Conservation (phyloP, 1,140 invertebrate species). For the Musca vetustissima region DNA sequence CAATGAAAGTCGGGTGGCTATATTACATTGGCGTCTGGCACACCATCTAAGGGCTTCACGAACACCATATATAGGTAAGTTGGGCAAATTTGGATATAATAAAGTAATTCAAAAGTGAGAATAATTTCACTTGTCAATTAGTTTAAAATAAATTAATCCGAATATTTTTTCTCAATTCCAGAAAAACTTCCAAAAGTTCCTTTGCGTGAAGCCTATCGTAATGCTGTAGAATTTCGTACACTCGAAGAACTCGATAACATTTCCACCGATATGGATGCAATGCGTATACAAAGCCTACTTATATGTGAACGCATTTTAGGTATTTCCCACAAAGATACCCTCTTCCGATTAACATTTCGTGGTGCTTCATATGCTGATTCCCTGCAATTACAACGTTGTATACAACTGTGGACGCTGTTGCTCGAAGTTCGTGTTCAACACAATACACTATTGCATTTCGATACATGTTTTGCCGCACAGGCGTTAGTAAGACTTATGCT, state of each 20-base stretch:
- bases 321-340: conserved; percentile 78
- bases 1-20: conserved; percentile 67
- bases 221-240: conserved; percentile 71
- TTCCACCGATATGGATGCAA: conserved; percentile 73
- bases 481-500: conserved; percentile 76
- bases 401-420: conserved; percentile 81
- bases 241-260: conserved; percentile 71
- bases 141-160: conserved; percentile 27
- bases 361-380: conserved; percentile 87
- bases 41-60: conserved; percentile 60
- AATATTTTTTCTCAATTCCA: conserved; percentile 26
- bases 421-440: conserved; percentile 77
- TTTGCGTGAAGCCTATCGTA: conserved; percentile 64
- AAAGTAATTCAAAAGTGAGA: no score
- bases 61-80: conserved; percentile 44
- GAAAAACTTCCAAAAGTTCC: conserved; percentile 62
- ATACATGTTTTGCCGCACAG: conserved; percentile 82
- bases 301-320: conserved; percentile 83
- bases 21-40: conserved; percentile 70
- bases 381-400: conserved; percentile 79
- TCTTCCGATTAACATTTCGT: conserved; percentile 70
- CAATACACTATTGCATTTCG: conserved; percentile 70
- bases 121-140: no score
- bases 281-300: conserved; percentile 80
- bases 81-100: no score